These are phyloP conservation scores for Corynorhinus townsendii DNA, from an alignment of 2,113 vertebrate genomes.

Conservation along the genomic window DNA sequence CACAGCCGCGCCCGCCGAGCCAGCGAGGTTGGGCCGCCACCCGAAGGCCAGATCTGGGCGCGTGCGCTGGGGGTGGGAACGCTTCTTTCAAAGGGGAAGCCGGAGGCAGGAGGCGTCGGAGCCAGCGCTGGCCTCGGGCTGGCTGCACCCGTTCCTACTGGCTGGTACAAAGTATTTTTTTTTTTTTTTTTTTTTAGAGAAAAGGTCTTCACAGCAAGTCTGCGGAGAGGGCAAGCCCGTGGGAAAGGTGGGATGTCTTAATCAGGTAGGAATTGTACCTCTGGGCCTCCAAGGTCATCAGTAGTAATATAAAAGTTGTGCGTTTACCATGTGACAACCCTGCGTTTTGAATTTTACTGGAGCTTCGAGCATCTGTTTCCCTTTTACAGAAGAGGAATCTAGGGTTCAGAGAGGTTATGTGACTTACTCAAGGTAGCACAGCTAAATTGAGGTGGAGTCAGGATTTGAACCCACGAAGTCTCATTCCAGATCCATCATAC, in stretches of 20 bases:
- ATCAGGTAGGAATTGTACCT: neutral
- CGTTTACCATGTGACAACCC: neutral
- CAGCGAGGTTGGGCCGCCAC: rapidly evolving
- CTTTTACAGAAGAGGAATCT: neutral
- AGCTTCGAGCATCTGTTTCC: neutral
- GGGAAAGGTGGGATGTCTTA: neutral
- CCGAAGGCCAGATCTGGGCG: no score
- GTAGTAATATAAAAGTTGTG: neutral
- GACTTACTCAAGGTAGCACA: neutral
- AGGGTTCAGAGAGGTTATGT: neutral
- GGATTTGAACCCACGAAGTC: neutral
- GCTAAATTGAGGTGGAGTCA: neutral
- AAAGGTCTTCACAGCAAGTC: neutral
- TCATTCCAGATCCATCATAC: neutral
- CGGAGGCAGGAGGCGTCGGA: no score
- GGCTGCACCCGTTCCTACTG: neutral
- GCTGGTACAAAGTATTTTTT: neutral
- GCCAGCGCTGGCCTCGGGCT: neutral
- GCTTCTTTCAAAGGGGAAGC: neutral
- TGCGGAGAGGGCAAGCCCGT: neutral
- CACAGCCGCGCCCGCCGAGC: neutral
- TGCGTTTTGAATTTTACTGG: neutral
- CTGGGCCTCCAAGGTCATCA: neutral
- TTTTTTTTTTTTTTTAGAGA: neutral
- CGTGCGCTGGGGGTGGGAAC: rapidly evolving